Evolutionary conservation across 2,797 vertebrate genomes (phyloP).

Genomic region (Nyctalus aviator): DNA sequence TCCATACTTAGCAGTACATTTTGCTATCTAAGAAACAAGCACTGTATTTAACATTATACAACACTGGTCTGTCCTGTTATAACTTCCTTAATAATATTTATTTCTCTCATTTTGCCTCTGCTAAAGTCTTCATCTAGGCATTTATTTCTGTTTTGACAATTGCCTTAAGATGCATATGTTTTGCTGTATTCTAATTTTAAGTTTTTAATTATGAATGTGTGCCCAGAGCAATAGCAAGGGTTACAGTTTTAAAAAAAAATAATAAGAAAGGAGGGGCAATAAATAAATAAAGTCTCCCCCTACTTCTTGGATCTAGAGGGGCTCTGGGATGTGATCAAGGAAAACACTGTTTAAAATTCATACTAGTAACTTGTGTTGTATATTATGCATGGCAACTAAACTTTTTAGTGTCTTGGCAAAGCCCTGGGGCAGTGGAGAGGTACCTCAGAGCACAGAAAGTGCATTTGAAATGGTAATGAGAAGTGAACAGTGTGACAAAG

Average conservation of each 20-base stretch:
- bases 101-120: slow-evolving; percentile 58
- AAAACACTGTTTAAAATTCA: slow-evolving; percentile 80
- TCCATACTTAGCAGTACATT: neutral
- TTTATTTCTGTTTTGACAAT: slow-evolving; percentile 68
- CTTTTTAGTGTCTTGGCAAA: slow-evolving; percentile 78
- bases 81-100: slow-evolving; percentile 49
- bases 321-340: slow-evolving; percentile 65
- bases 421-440: slow-evolving; percentile 67
- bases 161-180: slow-evolving; percentile 58
- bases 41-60: neutral
- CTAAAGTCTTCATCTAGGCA: slow-evolving; percentile 21
- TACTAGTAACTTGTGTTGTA: slow-evolving; percentile 75
- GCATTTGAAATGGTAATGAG: slow-evolving; percentile 81
- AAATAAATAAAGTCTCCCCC: neutral
- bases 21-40: slow-evolving; percentile 17
- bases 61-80: neutral
- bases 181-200: slow-evolving; percentile 69
- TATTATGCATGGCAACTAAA: slow-evolving; percentile 79
- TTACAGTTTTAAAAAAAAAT: neutral
- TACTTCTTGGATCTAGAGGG: slow-evolving; percentile 52
- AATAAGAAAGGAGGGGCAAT: neutral
- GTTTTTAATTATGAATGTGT: slow-evolving; percentile 49
- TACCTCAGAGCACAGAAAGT: slow-evolving; percentile 67
- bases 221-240: neutral
- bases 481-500: slow-evolving; percentile 66